Evolutionary conservation across 2,113 vertebrate genomes (phyloP), one percentile per base, ranked within the genome.

Genomic region (Corythaixoides concolor): DNA sequence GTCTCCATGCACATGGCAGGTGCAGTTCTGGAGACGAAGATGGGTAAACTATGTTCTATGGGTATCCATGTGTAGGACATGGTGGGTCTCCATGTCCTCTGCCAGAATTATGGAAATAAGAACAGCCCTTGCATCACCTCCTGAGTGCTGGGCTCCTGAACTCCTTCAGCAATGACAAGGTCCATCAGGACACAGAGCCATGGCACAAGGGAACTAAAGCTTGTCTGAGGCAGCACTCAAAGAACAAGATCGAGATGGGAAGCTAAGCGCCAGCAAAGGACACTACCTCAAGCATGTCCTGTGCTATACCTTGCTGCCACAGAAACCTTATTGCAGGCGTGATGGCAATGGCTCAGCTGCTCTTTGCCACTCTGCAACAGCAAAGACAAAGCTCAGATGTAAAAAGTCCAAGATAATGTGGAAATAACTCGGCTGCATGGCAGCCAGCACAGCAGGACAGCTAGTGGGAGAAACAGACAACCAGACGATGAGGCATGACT

Each of bases 11-110:
- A 47, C 4, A 5, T 43, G 17, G 35, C 11, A 5, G 32, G 21
- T 16, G 16, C 5, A 3, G 19, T 21, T 63, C 72, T 80, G 49
- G 37, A 88, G 41, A 12, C 53, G 58, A 17, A 55, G 9, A 5
- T 20, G 49, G 32, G 43, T 8, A 39, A 43, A 32, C 14, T 9
- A 8, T 6, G 13, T n/a, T 43, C 74, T 56, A 1, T 0, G 3
- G 77, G 21, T 32, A 11, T 9, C 59, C 22, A 14, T 0, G 0
- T 2, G 16, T 8, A 18, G 45, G 35, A 21, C 0, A 0, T 18
- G 21, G 32, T 53, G 33, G 21, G 32, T 66, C 33, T 47, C 56
- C 76, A 18, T 1, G 0, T 12, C 59, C 47, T 58, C 85, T 59
- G 17, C 23, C 49, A 80, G 50, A 49, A 27, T 16, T 15, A 12